Evolutionary conservation across 2,113 vertebrate species (phyloP).

Genomic region (Amazona guildingii): DNA sequence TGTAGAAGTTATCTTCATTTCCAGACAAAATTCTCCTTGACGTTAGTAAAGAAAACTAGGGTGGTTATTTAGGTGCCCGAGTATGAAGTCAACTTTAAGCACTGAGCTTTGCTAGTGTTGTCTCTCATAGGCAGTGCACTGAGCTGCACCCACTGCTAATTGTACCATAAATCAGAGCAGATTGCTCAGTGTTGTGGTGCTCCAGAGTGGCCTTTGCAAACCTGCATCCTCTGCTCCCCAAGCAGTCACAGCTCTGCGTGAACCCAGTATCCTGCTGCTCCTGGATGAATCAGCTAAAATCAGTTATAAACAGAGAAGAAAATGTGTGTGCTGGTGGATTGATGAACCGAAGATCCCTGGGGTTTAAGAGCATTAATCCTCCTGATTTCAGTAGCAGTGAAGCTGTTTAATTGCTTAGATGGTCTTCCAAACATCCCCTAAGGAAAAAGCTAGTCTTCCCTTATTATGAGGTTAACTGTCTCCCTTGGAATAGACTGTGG

Average conservation of each 20-base stretch:
- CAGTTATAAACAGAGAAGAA: background rate
- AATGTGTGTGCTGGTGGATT: background rate
- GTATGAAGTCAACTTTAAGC: background rate
- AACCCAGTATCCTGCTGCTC: background rate
- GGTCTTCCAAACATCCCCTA: background rate
- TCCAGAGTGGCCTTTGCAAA: background rate
- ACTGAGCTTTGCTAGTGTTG: background rate
- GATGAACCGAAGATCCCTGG: background rate
- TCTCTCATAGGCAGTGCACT: background rate
- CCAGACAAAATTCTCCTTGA: background rate
- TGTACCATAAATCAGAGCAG: conserved; percentile 17
- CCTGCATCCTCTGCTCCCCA: background rate
- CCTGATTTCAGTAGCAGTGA: background rate
- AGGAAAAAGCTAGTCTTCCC: background rate
- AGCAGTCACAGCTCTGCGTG: background rate
- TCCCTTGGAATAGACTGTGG: background rate
- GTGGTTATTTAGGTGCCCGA: background rate
- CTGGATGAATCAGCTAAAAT: background rate
- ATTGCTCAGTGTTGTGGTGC: background rate
- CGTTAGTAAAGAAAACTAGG: background rate
- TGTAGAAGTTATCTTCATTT: background rate
- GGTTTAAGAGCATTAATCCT: conserved; percentile 1
- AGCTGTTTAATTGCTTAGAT: conserved; percentile 1
- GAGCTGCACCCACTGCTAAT: background rate
- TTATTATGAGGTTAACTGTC: background rate